Percentiles rank a stretch among this genome's conserved stretches.
Evolutionary conservation across 1,140 invertebrate species (phyloP).

Genomic region (Sycobia sp.): DNA sequence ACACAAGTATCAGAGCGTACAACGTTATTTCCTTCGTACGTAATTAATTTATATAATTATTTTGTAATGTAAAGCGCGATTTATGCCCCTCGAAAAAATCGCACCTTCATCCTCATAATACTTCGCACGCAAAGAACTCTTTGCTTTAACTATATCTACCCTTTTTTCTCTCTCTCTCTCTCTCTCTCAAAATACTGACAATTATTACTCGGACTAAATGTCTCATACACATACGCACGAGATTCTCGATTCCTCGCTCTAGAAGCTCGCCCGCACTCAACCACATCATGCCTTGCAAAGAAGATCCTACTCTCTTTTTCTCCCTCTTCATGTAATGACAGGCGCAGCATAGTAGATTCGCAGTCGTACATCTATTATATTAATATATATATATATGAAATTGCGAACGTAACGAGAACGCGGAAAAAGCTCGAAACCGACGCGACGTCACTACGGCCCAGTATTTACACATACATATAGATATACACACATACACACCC

Average conservation of each 20-base stretch:
- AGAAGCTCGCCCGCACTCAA: too few species aligned
- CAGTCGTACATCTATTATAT: slow-evolving; percentile 16
- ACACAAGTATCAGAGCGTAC: slow-evolving; percentile 9
- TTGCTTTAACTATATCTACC: not conserved
- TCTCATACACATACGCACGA: too few species aligned
- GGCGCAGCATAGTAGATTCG: too few species aligned
- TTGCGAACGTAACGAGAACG: slow-evolving; percentile 16
- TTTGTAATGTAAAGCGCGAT: slow-evolving; percentile 9
- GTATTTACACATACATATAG: not conserved
- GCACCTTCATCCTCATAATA: slow-evolving; percentile 26
- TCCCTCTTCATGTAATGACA: too few species aligned
- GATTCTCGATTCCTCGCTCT: slow-evolving; percentile 19
- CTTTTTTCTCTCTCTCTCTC: too few species aligned
- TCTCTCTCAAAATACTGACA: too few species aligned
- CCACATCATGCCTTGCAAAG: too few species aligned
- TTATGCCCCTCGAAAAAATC: slow-evolving; percentile 14
- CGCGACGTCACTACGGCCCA: slow-evolving; percentile 12
- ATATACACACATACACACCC: too few species aligned
- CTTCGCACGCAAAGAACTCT: too few species aligned
- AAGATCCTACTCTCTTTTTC: too few species aligned
- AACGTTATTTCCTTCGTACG: too few species aligned
- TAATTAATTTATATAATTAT: too few species aligned
- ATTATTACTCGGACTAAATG: slow-evolving; percentile 22
- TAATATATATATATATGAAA: slow-evolving; percentile 15
- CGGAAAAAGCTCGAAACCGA: slow-evolving; percentile 18